phyloP scores from a whole-genome alignment of 2,888 invertebrate genomes.

The Metopia argyrocephala region DNA sequence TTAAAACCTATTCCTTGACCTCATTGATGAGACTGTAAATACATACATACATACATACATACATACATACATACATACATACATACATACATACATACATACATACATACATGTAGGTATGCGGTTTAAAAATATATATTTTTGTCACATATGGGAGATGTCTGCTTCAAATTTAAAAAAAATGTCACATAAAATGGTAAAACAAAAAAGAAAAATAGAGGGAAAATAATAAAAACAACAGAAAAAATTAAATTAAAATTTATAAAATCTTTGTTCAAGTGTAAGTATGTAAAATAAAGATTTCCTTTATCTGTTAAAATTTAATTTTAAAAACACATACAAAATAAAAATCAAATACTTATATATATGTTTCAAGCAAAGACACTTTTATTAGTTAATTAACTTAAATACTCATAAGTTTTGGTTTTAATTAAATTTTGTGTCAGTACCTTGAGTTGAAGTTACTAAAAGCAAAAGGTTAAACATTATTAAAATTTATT shows the following conservation, averaged over 20 bases:
- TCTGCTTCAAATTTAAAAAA: not conserved
- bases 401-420: no score
- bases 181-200: not conserved
- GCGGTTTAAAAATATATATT: not conserved
- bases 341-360: no score
- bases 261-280: not conserved
- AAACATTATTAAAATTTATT: no score
- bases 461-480: no score
- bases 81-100: not conserved
- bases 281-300: not conserved
- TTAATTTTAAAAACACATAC: not conserved
- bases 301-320: not conserved
- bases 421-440: no score
- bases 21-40: not conserved
- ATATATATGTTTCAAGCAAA: not conserved
- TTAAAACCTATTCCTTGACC: constrained; percentile 9
- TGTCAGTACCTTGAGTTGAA: no score
- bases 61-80: not conserved
- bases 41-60: not conserved
- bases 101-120: not conserved
- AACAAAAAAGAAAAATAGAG: not conserved
- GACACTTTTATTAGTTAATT: no score
- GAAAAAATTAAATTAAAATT: not conserved
- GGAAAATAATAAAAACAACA: not conserved
- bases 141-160: not conserved